These are phyloP conservation scores for Xenopus laevis DNA, from an alignment of 2,113 vertebrate species.

Conservation along the genomic window DNA sequence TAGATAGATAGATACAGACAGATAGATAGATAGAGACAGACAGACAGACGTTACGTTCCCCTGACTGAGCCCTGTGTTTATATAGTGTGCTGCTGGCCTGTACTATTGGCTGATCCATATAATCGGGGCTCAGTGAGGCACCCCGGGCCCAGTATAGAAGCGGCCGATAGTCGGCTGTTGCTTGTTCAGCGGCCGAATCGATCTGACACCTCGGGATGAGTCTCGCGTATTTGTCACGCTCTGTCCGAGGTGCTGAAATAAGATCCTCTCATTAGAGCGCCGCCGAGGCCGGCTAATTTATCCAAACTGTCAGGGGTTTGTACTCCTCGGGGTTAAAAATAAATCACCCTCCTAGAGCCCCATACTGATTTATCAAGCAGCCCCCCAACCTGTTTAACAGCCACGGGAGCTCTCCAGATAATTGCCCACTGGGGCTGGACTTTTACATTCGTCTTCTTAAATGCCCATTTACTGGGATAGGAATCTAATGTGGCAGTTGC, in stretches of 20 bases:
- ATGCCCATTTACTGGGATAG: not conserved
- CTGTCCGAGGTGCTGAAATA: slow-evolving; percentile 86
- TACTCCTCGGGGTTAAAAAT: slow-evolving; percentile 94
- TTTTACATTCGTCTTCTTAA: not conserved
- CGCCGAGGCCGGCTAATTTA: slow-evolving; percentile 90
- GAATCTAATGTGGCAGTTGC: no score
- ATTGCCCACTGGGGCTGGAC: not conserved
- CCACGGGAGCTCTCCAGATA: not conserved
- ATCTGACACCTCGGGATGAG: slow-evolving; percentile 92
- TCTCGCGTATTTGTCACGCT: slow-evolving; percentile 84
- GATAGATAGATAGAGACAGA: no score
- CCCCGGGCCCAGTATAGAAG: no score
- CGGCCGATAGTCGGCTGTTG: no score
- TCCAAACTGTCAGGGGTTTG: slow-evolving; percentile 89
- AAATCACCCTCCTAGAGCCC: slow-evolving; percentile 75
- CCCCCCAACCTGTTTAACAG: slow-evolving; percentile 66
- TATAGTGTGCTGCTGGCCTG: no score
- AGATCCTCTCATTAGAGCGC: slow-evolving; percentile 94
- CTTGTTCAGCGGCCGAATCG: slow-evolving; percentile 80
- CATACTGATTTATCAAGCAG: slow-evolving; percentile 85
- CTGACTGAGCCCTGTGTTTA: no score
- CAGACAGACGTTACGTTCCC: no score
- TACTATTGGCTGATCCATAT: no score
- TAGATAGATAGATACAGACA: no score
- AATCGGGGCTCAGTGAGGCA: no score